phyloP scores from a whole-genome alignment of 2,113 vertebrate genomes.

The Megaptera novaeangliae region DNA sequence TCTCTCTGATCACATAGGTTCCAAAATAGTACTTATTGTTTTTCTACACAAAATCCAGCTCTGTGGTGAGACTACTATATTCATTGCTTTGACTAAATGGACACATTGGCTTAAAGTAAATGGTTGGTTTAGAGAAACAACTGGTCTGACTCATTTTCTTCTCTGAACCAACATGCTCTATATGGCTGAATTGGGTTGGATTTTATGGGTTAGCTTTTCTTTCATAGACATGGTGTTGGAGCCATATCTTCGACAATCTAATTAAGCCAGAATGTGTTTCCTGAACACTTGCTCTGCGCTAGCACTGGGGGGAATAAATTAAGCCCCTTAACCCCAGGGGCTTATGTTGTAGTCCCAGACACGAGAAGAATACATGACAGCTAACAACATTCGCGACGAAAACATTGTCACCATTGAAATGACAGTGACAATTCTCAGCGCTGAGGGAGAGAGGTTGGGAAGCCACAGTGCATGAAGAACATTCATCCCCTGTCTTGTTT shows the following conservation, averaged over 20 bases:
- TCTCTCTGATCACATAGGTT: not conserved
- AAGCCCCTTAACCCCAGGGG: not conserved
- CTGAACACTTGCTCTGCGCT: not conserved
- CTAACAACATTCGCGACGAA: not conserved
- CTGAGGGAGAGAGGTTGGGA: not conserved
- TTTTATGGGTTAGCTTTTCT: not conserved
- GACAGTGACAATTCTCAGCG: not conserved
- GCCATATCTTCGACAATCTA: not conserved
- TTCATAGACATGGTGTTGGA: not conserved
- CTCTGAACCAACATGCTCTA: not conserved
- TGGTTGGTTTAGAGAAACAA: not conserved
- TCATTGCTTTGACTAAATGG: not conserved
- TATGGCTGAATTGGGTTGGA: not conserved
- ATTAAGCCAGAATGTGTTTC: not conserved
- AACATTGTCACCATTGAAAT: not conserved
- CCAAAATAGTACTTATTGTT: not conserved
- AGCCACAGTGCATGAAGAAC: fast-evolving
- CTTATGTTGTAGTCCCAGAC: not conserved
- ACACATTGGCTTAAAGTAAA: not conserved
- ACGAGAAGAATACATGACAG: not conserved
- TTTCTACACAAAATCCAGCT: not conserved
- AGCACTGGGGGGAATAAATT: not conserved
- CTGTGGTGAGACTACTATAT: too few species aligned
- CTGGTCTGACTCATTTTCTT: not conserved
- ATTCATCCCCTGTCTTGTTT: not conserved